Evolutionary conservation across 2,888 invertebrate genomes (phyloP).

Genomic region (Oscheius sp.): DNA sequence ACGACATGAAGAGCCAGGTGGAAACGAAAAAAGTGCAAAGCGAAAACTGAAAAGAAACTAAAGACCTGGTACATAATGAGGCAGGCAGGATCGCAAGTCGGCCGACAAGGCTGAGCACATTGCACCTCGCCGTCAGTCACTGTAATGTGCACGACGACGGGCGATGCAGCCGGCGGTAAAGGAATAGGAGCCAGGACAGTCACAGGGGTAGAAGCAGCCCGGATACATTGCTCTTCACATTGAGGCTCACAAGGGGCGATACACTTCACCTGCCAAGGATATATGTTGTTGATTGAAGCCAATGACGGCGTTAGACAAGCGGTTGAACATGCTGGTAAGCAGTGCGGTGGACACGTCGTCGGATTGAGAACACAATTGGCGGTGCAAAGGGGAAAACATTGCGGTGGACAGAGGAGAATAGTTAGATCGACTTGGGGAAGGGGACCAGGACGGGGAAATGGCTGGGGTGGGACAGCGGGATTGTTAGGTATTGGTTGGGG

Average conservation of each 20-base stretch:
- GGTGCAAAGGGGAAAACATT: conserved; percentile 46
- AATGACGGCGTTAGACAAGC: conserved; percentile 24
- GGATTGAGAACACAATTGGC: conserved; percentile 20
- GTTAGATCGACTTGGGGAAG: conserved; percentile 21
- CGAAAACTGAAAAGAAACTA: conserved; percentile 3
- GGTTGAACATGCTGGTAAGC: conserved; percentile 15
- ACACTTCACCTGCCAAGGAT: conserved; percentile 33
- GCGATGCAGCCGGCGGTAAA: conserved; percentile 33
- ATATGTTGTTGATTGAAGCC: background rate
- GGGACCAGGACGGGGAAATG: conserved; percentile 9
- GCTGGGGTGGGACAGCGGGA: background rate
- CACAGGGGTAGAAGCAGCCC: conserved; percentile 22
- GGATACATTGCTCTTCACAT: conserved; percentile 46
- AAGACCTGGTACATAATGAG: conserved; percentile 35
- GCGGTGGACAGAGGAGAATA: conserved; percentile 43
- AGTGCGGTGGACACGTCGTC: conserved; percentile 14
- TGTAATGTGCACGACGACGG: conserved; percentile 41
- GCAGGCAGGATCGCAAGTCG: conserved; percentile 48
- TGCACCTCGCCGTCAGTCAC: conserved; percentile 49
- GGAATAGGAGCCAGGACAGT: conserved; percentile 29
- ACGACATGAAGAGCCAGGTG: background rate
- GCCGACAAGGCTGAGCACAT: conserved; percentile 48
- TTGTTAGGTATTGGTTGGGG: background rate
- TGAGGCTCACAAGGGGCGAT: conserved; percentile 56
- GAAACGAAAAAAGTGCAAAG: conserved; percentile 16